Evolutionary conservation across 2,888 invertebrate species (phyloP), one percentile per base, ranked within the genome.

Genomic region (Polietes domitor): DNA sequence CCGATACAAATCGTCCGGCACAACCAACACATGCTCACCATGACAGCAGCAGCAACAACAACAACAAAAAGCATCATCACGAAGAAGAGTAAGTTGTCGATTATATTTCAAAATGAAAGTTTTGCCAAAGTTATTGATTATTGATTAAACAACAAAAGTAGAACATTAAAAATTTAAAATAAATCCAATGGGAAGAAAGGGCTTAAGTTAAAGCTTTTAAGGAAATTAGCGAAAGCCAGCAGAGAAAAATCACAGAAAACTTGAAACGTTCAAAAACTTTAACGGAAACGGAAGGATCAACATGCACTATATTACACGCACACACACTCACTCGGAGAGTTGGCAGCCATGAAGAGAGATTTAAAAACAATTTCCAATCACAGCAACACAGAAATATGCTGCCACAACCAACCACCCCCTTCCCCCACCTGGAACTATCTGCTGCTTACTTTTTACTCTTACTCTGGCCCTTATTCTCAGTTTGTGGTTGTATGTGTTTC

Each of bases 1-100:
- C 68, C 15, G 58, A 58, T 15, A 58, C 15, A 24, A 58, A 94
- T 88, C 97, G 97, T 90, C 96, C 96, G 1, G 87, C 80, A 28
- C 10, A 78, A 73, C 2, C 79, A 15, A n/a, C n/a, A n/a, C 77
- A 24, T 17, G n/a, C 65, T 2, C 84, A 81, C 63, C 73, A 79
- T 32, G 95, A 15, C 95, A 61, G 28, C 26, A 28, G 26, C 26
- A 61, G 15, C 61, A 68, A 2, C 68, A 68, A 24, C 24, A 41
- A 37, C 65, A 41, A 65, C 43, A 68, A 95, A 12, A 95, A 95
- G 87, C 89, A 91, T 83, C 91, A 91, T 85, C 89, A 91, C 70
- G 91, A 92, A 82, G 91, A 92, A 77, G 92, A 92, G 92, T 92
- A 87, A 92, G 92, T 61, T 43, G 21, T 12, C 37, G 21, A 32